phyloP scores from a whole-genome alignment of 53 echinoderm and acorn worm genomes.

The Temnopleurus reevesii region DNA sequence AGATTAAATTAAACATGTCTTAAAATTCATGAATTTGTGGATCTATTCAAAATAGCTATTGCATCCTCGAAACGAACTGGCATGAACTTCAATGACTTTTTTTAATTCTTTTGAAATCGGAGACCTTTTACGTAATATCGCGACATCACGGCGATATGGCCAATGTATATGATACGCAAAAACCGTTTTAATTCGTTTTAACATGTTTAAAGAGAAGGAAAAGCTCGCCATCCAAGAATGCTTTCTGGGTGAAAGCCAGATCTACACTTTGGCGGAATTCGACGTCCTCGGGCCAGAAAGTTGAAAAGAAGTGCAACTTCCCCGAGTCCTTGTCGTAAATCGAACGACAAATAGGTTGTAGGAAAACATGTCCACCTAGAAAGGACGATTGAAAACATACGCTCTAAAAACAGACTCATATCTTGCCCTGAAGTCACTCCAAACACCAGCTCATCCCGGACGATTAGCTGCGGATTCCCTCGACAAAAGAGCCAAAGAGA shows the following conservation, averaged over 20 bases:
- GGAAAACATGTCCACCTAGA: conserved; percentile 42
- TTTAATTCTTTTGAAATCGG: no score
- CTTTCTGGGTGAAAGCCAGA: neutral
- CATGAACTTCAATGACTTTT: no score
- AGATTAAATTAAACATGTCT: no score
- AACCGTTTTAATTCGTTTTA: no score
- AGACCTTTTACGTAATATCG: no score
- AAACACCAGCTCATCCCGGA: conserved; percentile 44
- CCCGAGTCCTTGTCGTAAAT: conserved; percentile 1
- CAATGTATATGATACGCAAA: no score
- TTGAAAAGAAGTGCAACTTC: conserved; percentile 44
- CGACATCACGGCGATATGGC: no score
- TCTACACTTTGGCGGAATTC: conserved; percentile 19
- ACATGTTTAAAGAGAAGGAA: neutral
- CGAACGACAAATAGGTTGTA: conserved; percentile 41
- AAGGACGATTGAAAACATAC: conserved; percentile 47
- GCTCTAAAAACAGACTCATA: conserved; percentile 45
- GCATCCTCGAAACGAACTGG: no score
- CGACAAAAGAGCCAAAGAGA: neutral
- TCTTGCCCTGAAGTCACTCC: conserved; percentile 45
- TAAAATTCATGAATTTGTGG: no score
- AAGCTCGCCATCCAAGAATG: neutral
- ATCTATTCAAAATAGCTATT: no score
- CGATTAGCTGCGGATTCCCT: conserved; percentile 30
- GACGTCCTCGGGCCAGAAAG: conserved; percentile 17